Evolutionary conservation across 2,888 invertebrate species (phyloP), one percentile per base, ranked within the genome.

Genomic region (Plagodis pulveraria): DNA sequence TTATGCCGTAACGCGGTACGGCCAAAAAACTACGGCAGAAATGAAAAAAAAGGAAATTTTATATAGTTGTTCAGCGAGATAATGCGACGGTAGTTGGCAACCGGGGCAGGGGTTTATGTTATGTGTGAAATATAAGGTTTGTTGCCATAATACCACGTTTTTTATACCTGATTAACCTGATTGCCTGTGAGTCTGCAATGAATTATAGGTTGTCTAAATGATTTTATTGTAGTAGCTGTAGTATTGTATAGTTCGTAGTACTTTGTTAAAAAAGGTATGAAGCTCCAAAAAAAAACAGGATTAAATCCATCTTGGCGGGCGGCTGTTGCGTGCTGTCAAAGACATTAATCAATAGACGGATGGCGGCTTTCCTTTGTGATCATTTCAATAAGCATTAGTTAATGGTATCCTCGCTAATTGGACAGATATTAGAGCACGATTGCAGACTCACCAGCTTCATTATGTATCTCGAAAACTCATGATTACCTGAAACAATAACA

Each of bases 1-100:
- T 84, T 84, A 83, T 78, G 57, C 46, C 49, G 42, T 60, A 53
- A 50, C 54, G 58, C 46, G 43, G 53, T 50, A 54, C 50, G 36
- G 47, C 48, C 42, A 38, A 58, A 57, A 59, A 59, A 58, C 58
- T 58, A 53, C 4, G 33, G 45, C 11, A 40, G 58, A 53, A 52
- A 48, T 50, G 40, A 40, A 40, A 40, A 58, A n/a, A 58, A 65
- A 55, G 57, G 64, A 65, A 58, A 34, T 50, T 57, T 63, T 65
- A 63, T 65, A 63, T 65, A 65, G 66, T 63, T 68, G 62, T 63
- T 65, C 52, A 47, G 53, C 35, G 59, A 65, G 62, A 64, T 68
- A 64, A 66, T 64, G 64, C 62, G 63, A 60, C 62, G 48, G 50
- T 47, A 34, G 63, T 61, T 62, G 67, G 58, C 62, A 60, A 56